Base-by-base conservation (phyloP, 1,140 invertebrate species). In the Leptinotarsa undecemlineata region DNA sequence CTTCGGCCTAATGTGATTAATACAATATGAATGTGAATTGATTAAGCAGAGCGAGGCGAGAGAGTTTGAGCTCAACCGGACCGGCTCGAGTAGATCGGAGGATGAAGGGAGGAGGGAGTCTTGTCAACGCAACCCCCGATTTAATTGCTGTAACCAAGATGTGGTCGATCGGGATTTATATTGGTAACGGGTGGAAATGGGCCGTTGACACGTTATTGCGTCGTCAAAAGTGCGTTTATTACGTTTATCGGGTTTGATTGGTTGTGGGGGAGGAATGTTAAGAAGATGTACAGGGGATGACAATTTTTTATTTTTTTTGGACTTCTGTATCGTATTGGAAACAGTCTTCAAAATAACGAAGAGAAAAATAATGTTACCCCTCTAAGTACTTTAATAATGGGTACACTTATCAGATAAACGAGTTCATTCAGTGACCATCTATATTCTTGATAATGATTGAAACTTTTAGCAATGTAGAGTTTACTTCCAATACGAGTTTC, bases 1-100 rank as follows among this genome's bases (percentile, higher is more conserved):
- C 73, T 77, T 82, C 75, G 74, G 79, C 78, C 68, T 82, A 82
- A 82, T 82, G 79, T 82, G 79, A 82, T 82, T 82, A 82, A 82
- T 81, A 80, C 79, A 79, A 78, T 78, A 77, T 82, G 81, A 82
- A 82, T 82, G 78, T 77, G 77, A 81, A 82, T 82, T 82, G 79
- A 82, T 82, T 82, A 80, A 82, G 78, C 79, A 74, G 74, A 69
- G 72, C 42, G 61, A 72, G 61, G 70, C 70, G 51, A 72, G 62
- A 64, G 23, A 17, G 70, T 71, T 68, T 33, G 60, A 64, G 26
- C 71, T 74, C 67, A 48, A 75, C 74, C 69, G 73, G 76, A 75
- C 80, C 74, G 78, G 66, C 76, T 81, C 80, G 75, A 81, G 80
- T 81, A 74, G 72, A 21, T 33, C 63, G 63, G 20, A 20, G 63